Evolutionary conservation across 2,797 vertebrate species (phyloP).

Genomic region (Clarias fuscus): DNA sequence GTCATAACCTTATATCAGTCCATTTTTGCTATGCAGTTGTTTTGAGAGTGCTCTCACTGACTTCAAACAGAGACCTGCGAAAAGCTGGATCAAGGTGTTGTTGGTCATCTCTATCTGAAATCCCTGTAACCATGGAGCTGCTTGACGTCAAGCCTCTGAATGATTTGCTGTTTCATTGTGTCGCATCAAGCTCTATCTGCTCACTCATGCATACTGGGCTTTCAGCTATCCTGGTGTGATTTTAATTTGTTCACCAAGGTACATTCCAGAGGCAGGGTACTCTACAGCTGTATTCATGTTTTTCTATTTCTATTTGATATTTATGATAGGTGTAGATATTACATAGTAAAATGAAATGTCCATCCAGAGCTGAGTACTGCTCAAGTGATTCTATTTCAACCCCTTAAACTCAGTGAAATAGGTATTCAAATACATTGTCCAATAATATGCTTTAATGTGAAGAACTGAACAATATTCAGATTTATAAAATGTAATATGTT

Average conservation of each 20-base stretch:
- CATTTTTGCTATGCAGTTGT: conserved; percentile 13
- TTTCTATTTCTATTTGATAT: background rate
- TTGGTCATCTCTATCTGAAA: conserved; percentile 46
- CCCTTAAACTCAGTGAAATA: background rate
- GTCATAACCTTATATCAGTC: conserved; percentile 20
- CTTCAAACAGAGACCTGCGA: conserved; percentile 48
- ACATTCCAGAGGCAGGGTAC: background rate
- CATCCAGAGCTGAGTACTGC: background rate
- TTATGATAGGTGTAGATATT: background rate
- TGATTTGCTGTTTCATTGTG: conserved; percentile 57
- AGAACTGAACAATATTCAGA: background rate
- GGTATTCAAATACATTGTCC: background rate
- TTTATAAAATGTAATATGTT: background rate
- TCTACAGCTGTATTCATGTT: background rate
- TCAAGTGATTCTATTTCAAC: background rate
- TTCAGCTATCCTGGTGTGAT: conserved; percentile 21
- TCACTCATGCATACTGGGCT: conserved; percentile 26
- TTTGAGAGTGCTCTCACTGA: conserved; percentile 53
- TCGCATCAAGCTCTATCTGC: conserved; percentile 32
- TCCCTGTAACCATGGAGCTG: conserved; percentile 69
- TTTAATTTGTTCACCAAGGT: background rate
- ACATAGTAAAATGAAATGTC: background rate
- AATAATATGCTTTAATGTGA: background rate
- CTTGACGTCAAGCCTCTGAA: conserved; percentile 64
- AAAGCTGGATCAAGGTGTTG: conserved; percentile 46